Evolutionary conservation across 2,888 invertebrate genomes (phyloP).

Genomic region (Augochlorella aurata): DNA sequence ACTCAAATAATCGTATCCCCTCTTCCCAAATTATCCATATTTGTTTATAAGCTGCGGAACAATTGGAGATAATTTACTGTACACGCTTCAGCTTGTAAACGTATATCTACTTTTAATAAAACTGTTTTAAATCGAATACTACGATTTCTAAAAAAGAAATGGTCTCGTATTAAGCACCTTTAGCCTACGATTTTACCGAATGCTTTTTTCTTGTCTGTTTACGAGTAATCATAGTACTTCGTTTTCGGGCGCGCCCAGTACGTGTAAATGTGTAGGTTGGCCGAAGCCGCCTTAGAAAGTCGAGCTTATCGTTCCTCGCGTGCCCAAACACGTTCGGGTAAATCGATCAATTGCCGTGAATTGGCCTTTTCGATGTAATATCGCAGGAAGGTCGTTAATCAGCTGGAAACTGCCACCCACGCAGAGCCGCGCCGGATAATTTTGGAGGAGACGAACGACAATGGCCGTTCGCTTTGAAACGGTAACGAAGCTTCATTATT

Average conservation of each 20-base stretch:
- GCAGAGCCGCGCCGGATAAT: constrained; percentile 30
- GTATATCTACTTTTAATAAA: no score
- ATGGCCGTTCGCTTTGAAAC: neutral
- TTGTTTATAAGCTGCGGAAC: no score
- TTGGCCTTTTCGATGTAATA: constrained; percentile 57
- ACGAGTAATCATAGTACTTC: neutral
- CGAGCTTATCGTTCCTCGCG: constrained; percentile 52
- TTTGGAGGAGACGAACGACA: constrained; percentile 20
- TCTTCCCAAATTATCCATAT: no score
- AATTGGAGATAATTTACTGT: no score
- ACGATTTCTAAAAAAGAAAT: no score
- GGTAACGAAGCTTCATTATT: constrained; percentile 2
- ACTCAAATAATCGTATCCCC: no score
- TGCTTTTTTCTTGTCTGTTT: neutral
- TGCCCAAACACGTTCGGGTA: constrained; percentile 54
- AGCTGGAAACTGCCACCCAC: constrained; percentile 49
- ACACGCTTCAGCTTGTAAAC: no score
- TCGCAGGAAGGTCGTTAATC: constrained; percentile 55
- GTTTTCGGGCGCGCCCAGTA: constrained; percentile 38
- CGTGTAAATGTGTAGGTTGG: neutral
- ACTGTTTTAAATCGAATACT: no score
- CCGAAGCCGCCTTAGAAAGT: constrained; percentile 33
- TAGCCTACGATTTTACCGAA: neutral
- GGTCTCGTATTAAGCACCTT: no score
- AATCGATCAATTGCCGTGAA: constrained; percentile 62